Base-by-base conservation (phyloP, 23 tunicate genomes). In the Styela plicata region DNA sequence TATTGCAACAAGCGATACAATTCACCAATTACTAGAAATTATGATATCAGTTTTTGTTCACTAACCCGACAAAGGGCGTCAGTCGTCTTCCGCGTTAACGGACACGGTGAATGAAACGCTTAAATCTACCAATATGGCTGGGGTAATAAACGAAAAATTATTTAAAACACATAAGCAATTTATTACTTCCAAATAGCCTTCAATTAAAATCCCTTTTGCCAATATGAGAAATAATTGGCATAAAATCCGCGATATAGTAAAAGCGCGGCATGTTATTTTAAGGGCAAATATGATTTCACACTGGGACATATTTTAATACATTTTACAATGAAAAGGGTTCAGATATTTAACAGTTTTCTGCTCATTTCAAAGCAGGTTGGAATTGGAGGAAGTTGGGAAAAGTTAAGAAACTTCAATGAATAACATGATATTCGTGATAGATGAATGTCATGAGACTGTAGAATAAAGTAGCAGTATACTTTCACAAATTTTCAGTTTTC, bases 171-270 rank as follows among this genome's bases (percentile, higher is more conserved):
- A n/a, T n/a, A 67, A 27, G n/a, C 64, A 44, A 53, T 36, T 76
- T 53, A 76, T 44, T 76, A 76, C 64, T 36, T 16, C 64, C 17
- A 76, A 76, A 44, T 76, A 53, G 31, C 64, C 32, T 33, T 52
- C 65, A 76, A 76, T 76, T 76, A 76, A 76, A 76, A 76, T 44
- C 2, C 44, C 28, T 23, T 44, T 76, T 44, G 36, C 29, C 26
- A 76, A 76, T 76, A 76, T 53, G 81, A 36, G 33, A 76, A 36
- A 76, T 76, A 76, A 76, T 76, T 76, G 31, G 29, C 81, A 53
- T 36, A 76, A 44, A 52, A 76, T 76, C 81, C 65, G 19, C 64
- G 37, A 44, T 71, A 34, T 26, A 34, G 36, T 36, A 71, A 33
- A 34, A 29, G 16, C 77, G 36, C 77, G 71, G 32, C 34, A 34